Base-by-base conservation (phyloP, 2,888 invertebrate genomes). In the Cabera pusaria region DNA sequence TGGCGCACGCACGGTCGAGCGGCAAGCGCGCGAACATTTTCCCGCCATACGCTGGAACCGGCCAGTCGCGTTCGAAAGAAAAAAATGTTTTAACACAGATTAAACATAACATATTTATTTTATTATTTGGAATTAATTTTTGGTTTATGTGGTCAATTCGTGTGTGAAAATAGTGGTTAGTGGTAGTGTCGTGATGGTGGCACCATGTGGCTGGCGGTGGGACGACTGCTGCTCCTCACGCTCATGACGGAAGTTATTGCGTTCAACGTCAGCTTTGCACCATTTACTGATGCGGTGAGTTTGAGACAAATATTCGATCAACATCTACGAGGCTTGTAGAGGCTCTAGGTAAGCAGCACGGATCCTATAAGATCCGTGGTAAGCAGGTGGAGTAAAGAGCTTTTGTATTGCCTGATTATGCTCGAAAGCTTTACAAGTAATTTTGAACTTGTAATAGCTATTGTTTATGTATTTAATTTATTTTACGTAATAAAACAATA, bases 11-110 rank as follows among this genome's bases (percentile, higher is more conserved):
- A 44, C 32, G 43, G 64, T 70, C 60, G 50, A 42, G 65, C 68
- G 65, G 79, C 78, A 73, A 77, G 66, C 67, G 79, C 81, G 75
- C 72, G 44, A 49, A 64, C 84, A 83, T 80, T 83, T 83, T 84
- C 81, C 80, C 83, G 84, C 83, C 80, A 78, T 72, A 70, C 81
- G 63, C 62, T 65, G 71, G 63, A 55, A 64, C 73, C 66, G 74
- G 56, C 57, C 57, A 70, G 67, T 61, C 76, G 73, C 75, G 65
- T 70, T 53, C 49, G 34, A 57, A 59, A 63, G 55, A 46, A 52
- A 54, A 52, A 52, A 45, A 50, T 36, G 40, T 33, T 25, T 42
- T 29, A 27, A 40, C 29, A 41, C n/a, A n/a, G n/a, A n/a, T n/a
- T n/a, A n/a, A n/a, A n/a, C n/a, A n/a, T n/a, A n/a, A n/a, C n/a